These are phyloP conservation scores for Drosophila multiciliata DNA, from an alignment of 2,888 invertebrate genomes.

Conservation along the genomic window DNA sequence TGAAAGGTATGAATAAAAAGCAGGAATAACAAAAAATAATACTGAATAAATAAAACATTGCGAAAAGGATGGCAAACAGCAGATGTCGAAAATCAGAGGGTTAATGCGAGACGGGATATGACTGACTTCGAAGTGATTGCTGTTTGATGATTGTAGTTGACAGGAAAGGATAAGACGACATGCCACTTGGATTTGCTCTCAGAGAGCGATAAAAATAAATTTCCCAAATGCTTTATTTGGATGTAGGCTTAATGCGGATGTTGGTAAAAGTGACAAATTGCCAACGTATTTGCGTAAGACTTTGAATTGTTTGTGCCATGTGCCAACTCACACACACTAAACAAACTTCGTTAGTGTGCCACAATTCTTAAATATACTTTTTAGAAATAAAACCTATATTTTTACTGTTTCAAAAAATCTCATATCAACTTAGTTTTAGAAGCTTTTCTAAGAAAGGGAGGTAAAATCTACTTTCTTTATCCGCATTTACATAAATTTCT, in stretches of 20 bases:
- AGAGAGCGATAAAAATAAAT: neutral
- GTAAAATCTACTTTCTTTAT: neutral
- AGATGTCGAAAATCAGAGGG: constrained; percentile 7
- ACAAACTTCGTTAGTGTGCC: constrained; percentile 6
- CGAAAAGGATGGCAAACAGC: constrained; percentile 10
- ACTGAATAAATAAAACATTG: constrained; percentile 48
- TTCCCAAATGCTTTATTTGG: constrained; percentile 25
- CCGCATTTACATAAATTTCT: constrained; percentile 12
- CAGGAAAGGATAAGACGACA: constrained; percentile 16
- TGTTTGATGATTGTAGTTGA: constrained; percentile 33
- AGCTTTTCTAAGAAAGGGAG: neutral
- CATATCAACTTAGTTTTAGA: neutral
- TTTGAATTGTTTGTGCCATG: constrained; percentile 32
- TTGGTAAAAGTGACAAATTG: constrained; percentile 40
- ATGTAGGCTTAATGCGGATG: constrained; percentile 27
- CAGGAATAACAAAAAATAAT: constrained; percentile 1
- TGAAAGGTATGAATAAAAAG: constrained; percentile 53
- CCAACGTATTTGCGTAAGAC: constrained; percentile 41
- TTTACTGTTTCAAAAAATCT: neutral
- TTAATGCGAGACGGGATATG: constrained; percentile 10
- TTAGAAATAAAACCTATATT: neutral
- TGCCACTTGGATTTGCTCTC: constrained; percentile 41
- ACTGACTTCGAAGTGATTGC: constrained; percentile 38
- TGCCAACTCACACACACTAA: constrained; percentile 11
- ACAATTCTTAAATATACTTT: constrained; percentile 1